phyloP scores from a whole-genome alignment of 1,140 invertebrate genomes.

The Drosophila paulistorum region DNA sequence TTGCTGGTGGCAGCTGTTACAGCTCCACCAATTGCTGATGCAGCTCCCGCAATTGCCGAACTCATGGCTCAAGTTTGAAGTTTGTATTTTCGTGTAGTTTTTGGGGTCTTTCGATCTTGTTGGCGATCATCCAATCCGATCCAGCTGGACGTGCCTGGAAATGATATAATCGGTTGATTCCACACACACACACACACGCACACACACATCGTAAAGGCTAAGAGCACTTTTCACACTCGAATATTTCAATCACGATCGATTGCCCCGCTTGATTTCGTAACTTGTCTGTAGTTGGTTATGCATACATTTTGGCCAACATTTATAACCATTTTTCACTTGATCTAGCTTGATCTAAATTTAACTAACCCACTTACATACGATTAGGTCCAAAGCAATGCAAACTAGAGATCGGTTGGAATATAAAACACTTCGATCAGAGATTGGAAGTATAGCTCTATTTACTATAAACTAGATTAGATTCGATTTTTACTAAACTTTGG shows the following conservation, averaged over 20 bases:
- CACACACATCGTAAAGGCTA: neutral
- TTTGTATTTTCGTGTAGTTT: neutral
- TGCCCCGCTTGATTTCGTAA: conserved; percentile 57
- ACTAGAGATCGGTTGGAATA: no score
- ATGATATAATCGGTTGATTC: neutral
- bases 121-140: conserved; percentile 21
- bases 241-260: conserved; percentile 63
- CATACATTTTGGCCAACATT: conserved; percentile 26
- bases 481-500: no score
- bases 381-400: no score
- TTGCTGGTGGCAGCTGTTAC: conserved; percentile 84
- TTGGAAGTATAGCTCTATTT: no score
- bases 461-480: no score
- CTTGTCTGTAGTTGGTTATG: conserved; percentile 49
- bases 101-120: conserved; percentile 15
- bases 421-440: no score
- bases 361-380: neutral
- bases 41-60: conserved; percentile 84
- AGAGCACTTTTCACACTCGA: conserved; percentile 56
- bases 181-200: neutral
- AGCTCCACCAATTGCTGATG: conserved; percentile 85
- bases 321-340: neutral
- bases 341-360: neutral
- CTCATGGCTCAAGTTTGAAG: conserved; percentile 48
- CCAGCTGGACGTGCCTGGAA: conserved; percentile 51